A percentile compares a stretch with the other conserved stretches of the same genome.
These are phyloP conservation scores for Mus minutoides DNA, from an alignment of 2,797 vertebrate species.

Conservation along the genomic window DNA sequence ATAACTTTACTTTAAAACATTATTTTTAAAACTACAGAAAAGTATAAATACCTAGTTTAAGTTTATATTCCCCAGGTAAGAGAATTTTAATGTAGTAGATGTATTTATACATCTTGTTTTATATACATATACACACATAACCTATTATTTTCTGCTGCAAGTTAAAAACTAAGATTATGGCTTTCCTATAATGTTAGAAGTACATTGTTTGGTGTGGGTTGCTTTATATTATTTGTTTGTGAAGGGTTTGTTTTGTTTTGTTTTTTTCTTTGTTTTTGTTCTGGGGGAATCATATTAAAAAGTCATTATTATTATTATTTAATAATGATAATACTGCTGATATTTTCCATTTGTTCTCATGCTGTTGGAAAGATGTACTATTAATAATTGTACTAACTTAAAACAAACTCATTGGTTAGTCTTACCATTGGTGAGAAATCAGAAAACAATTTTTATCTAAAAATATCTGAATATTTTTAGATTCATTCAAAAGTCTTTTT, in stretches of 20 bases:
- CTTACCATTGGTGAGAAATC: background rate
- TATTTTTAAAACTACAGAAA: conserved; percentile 53
- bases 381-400: conserved; percentile 11
- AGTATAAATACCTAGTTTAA: conserved; percentile 48
- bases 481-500: conserved; percentile 22
- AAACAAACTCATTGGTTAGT: conserved; percentile 37
- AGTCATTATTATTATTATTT: conserved; percentile 57
- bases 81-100: background rate
- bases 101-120: background rate
- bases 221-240: background rate
- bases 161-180: conserved; percentile 27
- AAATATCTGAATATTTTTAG: conserved; percentile 12
- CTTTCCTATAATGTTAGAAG: background rate
- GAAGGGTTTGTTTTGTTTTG: background rate
- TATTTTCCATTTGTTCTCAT: background rate
- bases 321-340: conserved; percentile 49
- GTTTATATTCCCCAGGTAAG: background rate
- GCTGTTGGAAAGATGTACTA: conserved; percentile 13
- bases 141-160: conserved; percentile 29
- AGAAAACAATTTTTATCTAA: conserved; percentile 50
- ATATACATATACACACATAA: background rate
- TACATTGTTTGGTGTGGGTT: background rate
- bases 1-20: conserved; percentile 48
- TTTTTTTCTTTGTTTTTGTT: background rate
- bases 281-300: conserved; percentile 37